phyloP scores from a whole-genome alignment of 2,113 vertebrate species.

The Thunnus thynnus region DNA sequence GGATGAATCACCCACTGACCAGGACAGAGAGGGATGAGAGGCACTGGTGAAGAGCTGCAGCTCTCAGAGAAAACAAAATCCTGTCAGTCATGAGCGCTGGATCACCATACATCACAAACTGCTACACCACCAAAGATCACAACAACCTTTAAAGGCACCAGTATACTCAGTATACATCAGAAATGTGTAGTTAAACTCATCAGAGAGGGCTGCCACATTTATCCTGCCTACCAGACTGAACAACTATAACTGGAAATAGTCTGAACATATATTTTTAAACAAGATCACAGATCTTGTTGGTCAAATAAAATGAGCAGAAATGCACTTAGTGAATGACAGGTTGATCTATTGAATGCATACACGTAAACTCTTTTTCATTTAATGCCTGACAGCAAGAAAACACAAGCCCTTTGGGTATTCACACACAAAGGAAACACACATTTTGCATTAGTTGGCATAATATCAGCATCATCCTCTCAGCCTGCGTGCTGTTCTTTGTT shows the following conservation, averaged over 20 bases:
- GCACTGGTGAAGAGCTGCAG: constrained; percentile 30
- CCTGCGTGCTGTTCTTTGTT: constrained; percentile 51
- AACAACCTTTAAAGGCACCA: too few relatives aligned
- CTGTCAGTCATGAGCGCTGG: constrained; percentile 41
- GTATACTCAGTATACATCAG: too few relatives aligned
- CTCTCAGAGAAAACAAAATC: constrained; percentile 27
- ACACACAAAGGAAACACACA: constrained; percentile 3
- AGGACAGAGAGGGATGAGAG: constrained; percentile 13
- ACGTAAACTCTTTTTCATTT: constrained; percentile 1
- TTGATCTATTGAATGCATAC: background rate
- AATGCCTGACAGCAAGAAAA: background rate
- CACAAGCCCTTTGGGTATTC: background rate
- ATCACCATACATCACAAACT: background rate
- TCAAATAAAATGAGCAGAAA: background rate
- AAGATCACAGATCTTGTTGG: background rate
- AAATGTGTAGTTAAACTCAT: background rate
- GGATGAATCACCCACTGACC: constrained; percentile 35
- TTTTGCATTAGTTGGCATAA: constrained; percentile 16
- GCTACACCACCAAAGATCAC: background rate
- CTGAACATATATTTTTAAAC: background rate
- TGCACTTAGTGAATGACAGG: constrained; percentile 27
- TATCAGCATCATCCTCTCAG: constrained; percentile 14
- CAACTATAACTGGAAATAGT: background rate
- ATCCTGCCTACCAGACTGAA: background rate
- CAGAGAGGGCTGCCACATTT: background rate